These are phyloP conservation scores for Branchinecta lynchi DNA, from an alignment of 1,140 invertebrate genomes.

Conservation along the genomic window DNA sequence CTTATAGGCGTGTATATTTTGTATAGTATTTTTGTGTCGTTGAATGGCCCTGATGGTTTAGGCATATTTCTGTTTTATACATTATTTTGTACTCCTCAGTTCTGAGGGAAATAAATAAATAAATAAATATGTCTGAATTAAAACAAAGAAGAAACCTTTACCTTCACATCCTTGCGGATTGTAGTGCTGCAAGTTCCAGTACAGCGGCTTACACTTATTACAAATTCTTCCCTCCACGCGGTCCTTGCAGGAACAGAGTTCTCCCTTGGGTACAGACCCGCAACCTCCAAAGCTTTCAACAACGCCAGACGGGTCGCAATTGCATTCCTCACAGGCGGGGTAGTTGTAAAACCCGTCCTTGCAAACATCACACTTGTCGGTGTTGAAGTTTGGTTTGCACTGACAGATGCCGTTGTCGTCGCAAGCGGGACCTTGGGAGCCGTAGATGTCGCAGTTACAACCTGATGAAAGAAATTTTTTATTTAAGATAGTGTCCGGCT, in stretches of 20 bases:
- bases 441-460: conserved; percentile 76
- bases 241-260: conserved; percentile 90
- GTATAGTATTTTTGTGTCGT: too few species aligned
- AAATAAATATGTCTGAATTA: too few species aligned
- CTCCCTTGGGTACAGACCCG: conserved; percentile 63
- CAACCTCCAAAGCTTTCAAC: conserved; percentile 74
- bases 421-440: conserved; percentile 77
- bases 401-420: conserved; percentile 70
- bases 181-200: conserved; percentile 77
- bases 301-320: conserved; percentile 91
- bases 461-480: conserved; percentile 37
- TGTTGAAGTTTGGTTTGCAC: conserved; percentile 73
- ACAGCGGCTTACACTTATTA: conserved; percentile 79
- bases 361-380: conserved; percentile 63
- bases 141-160: conserved; percentile 27
- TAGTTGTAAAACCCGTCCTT: conserved; percentile 94
- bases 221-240: conserved; percentile 86
- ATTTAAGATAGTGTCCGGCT: too few species aligned
- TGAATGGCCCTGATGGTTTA: too few species aligned
- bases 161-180: conserved; percentile 83
- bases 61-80: too few species aligned
- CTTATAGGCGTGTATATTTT: too few species aligned
- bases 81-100: too few species aligned
- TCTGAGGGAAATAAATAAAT: too few species aligned
- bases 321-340: conserved; percentile 93